Conservation (phyloP, 1,140 invertebrate genomes). For the Stegodyphus dumicola region DNA sequence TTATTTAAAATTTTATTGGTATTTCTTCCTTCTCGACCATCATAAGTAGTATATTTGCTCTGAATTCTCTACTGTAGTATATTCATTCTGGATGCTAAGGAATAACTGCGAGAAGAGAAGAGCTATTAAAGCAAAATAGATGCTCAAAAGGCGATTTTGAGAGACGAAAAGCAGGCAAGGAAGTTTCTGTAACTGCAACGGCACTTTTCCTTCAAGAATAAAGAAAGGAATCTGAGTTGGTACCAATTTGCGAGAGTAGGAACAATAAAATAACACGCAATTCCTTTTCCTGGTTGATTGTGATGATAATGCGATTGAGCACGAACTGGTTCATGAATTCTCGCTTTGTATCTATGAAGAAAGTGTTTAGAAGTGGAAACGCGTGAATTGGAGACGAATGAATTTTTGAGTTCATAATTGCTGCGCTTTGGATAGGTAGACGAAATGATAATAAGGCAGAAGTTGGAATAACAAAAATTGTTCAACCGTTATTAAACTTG, state of each 20-base stretch:
- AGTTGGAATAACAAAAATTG: too few relatives aligned
- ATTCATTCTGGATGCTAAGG: too few relatives aligned
- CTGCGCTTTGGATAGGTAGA: too few relatives aligned
- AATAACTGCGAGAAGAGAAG: background rate
- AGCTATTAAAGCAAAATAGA: background rate
- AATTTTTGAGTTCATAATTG: too few relatives aligned
- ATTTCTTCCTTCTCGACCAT: background rate
- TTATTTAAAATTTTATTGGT: background rate
- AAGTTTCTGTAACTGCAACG: conserved; percentile 3
- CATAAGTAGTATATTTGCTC: background rate
- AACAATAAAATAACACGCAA: conserved; percentile 49
- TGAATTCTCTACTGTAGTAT: background rate
- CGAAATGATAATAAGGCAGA: too few relatives aligned
- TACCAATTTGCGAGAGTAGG: conserved; percentile 32
- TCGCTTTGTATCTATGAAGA: too few relatives aligned
- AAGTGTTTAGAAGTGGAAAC: too few relatives aligned
- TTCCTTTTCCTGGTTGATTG: conserved; percentile 40
- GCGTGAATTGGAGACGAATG: too few relatives aligned
- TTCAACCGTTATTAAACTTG: too few relatives aligned
- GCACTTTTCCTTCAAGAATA: too few relatives aligned
- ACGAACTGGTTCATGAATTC: conserved; percentile 21
- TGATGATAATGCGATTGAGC: conserved; percentile 45
- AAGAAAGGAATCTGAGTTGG: too few relatives aligned
- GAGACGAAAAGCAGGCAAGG: background rate
- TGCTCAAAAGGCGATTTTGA: background rate